Evolutionary conservation across 2,888 invertebrate species (phyloP).

Genomic region (Nomada fucata): DNA sequence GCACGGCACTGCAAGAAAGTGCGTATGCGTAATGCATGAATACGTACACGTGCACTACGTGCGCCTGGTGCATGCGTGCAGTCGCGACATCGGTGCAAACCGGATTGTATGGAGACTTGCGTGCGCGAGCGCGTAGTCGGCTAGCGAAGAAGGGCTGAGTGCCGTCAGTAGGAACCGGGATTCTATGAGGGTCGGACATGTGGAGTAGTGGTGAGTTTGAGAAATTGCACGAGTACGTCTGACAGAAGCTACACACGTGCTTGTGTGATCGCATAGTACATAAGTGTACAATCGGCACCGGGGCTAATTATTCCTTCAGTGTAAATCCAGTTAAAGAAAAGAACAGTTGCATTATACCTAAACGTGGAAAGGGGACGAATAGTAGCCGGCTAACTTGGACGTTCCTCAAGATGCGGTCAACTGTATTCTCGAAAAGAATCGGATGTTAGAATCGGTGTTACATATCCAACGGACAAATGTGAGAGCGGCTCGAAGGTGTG

Average conservation of each 20-base stretch:
- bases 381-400: constrained; percentile 5
- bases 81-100: not conserved
- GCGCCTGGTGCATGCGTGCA: too few species aligned
- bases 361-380: constrained; percentile 2
- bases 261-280: constrained; percentile 26
- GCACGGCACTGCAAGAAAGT: constrained; percentile 15
- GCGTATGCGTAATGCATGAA: constrained; percentile 17
- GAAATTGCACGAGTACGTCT: constrained; percentile 54
- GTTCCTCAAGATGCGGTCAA: constrained; percentile 35
- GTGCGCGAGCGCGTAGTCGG: constrained; percentile 33
- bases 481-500: constrained; percentile 25
- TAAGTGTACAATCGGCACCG: not conserved
- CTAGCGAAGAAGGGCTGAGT: constrained; percentile 62
- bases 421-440: constrained; percentile 10
- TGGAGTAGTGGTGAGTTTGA: constrained; percentile 39
- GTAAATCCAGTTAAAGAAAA: constrained; percentile 5
- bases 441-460: constrained; percentile 18
- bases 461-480: constrained; percentile 21
- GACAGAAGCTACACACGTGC: constrained; percentile 64
- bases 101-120: constrained; percentile 12
- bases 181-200: constrained; percentile 66
- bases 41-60: not conserved
- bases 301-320: not conserved
- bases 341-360: not conserved
- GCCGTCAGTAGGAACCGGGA: constrained; percentile 73